Percentiles rank a stretch among this genome's conserved stretches.
phyloP scores from a whole-genome alignment of 2,113 vertebrate genomes.

The Clarias macrocephalus region DNA sequence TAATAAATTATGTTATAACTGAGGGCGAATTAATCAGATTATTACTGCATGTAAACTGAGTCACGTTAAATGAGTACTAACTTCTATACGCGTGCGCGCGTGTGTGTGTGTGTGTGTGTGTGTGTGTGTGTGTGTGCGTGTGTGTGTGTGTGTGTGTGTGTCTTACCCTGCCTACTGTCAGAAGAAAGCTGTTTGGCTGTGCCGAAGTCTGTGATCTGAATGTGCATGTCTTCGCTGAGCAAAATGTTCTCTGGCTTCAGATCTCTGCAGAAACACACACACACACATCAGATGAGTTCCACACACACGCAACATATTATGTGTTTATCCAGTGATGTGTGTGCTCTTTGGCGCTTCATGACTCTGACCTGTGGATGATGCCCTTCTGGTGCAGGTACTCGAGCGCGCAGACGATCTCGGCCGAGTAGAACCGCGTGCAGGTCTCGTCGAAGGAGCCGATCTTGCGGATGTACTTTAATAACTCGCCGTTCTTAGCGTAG shows the following conservation, averaged over 20 bases:
- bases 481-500: constrained; percentile 97
- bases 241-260: constrained; percentile 99
- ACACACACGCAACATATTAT: not conserved
- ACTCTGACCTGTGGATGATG: constrained; percentile 95
- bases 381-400: constrained; percentile 96
- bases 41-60: not conserved
- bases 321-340: not conserved
- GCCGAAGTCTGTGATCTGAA: constrained; percentile 99
- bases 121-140: not conserved
- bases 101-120: not conserved
- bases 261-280: constrained; percentile 79
- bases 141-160: not conserved
- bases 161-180: constrained; percentile 90
- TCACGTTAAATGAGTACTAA: not conserved
- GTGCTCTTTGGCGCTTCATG: not conserved
- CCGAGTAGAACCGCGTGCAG: constrained; percentile 97
- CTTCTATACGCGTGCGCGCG: too few species aligned
- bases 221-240: constrained; percentile 98
- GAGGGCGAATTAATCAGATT: not conserved
- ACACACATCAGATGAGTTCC: not conserved
- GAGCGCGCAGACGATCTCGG: constrained; percentile 94
- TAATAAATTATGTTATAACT: not conserved
- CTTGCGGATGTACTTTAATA: constrained; percentile 99
- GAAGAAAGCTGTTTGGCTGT: constrained; percentile 96
- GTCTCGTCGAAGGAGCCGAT: constrained; percentile 99